Conservation (phyloP, 2,797 vertebrate genomes). For the Tapera naevia region DNA sequence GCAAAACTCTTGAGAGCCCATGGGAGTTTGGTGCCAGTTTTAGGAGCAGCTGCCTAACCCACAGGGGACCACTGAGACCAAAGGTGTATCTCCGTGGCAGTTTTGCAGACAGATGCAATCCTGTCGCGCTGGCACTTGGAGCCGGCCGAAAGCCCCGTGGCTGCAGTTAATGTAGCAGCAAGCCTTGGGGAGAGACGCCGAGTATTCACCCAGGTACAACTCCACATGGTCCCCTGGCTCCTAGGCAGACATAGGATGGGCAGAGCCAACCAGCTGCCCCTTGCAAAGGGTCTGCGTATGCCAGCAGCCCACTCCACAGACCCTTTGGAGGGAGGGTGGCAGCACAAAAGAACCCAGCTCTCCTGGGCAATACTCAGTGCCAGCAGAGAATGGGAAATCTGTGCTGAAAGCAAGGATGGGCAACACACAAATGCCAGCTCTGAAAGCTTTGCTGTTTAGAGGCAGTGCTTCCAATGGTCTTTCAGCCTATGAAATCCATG, state of each 20-base stretch:
- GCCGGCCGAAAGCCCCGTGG: background rate
- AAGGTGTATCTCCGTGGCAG: background rate
- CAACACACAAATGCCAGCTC: fast-evolving
- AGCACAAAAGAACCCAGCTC: background rate
- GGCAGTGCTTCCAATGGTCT: background rate
- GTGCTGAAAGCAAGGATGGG: background rate
- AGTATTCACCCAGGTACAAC: fast-evolving
- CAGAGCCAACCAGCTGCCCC: background rate
- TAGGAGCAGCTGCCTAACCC: background rate
- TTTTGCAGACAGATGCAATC: background rate
- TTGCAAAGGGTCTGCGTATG: background rate
- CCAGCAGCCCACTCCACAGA: background rate
- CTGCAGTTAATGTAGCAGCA: background rate
- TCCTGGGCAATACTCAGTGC: fast-evolving
- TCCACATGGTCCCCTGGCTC: background rate
- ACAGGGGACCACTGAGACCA: fast-evolving
- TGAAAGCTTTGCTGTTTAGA: background rate
- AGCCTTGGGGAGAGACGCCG: fast-evolving
- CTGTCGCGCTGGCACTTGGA: background rate
- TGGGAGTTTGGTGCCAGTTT: background rate
- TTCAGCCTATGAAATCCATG: background rate
- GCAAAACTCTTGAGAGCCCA: background rate
- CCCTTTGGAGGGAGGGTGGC: background rate
- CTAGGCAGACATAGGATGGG: fast-evolving
- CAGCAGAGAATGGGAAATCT: background rate